These are phyloP conservation scores for Pararge aegeria DNA, from an alignment of 1,140 invertebrate genomes.

Conservation along the genomic window DNA sequence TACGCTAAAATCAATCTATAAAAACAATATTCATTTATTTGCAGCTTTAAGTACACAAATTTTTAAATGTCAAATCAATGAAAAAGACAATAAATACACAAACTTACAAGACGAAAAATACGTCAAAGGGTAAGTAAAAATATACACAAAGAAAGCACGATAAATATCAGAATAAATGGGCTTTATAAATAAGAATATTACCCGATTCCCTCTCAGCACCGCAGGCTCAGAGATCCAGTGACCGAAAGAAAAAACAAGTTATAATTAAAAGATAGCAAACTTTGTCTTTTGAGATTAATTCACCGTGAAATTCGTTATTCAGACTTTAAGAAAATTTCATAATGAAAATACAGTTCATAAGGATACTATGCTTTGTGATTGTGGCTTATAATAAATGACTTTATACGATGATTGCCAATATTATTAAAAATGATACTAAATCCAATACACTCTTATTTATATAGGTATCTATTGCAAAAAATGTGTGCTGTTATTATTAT, in stretches of 20 bases:
- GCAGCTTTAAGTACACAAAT: too few species aligned
- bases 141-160: neutral
- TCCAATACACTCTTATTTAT: too few species aligned
- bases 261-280: conserved; percentile 22
- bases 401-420: neutral
- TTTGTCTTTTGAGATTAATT: conserved; percentile 17
- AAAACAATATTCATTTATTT: too few species aligned
- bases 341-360: conserved; percentile 1
- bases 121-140: neutral
- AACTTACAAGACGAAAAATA: neutral
- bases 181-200: conserved; percentile 7
- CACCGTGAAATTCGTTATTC: conserved; percentile 15
- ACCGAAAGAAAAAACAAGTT: conserved; percentile 18
- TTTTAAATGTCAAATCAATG: too few species aligned
- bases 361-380: neutral
- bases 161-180: conserved; percentile 3
- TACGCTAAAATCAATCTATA: too few species aligned
- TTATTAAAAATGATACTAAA: neutral
- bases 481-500: too few species aligned
- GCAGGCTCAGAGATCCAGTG: conserved; percentile 1
- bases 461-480: too few species aligned
- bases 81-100: too few species aligned
- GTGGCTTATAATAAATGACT: neutral
- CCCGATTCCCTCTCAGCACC: conserved; percentile 1
- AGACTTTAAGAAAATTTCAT: conserved; percentile 3